Base-by-base conservation (phyloP, 1,140 invertebrate genomes). In the Drosophila lacteicornis region DNA sequence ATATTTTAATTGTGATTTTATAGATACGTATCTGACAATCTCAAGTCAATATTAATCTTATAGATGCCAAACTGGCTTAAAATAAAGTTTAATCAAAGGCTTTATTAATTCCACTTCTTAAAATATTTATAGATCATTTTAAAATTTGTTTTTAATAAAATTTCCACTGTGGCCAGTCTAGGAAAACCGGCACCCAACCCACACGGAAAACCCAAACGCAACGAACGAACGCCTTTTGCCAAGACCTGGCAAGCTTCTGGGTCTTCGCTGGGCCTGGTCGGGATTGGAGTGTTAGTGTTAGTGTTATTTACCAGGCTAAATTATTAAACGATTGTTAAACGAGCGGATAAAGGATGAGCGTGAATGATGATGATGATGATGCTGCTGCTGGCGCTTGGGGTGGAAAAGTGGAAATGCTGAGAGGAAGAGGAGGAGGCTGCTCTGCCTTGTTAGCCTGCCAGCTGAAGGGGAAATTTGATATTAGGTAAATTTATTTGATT, bases 301-400 rank as follows among this genome's bases (percentile, higher is more conserved):
- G 85, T 90, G 85, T 90, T 90, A 90, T 90, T 90, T 91, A 90
- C 85, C 85, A 85, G 85, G 81, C 85, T 85, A 90, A 90, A 90
- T 90, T 90, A 90, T 90, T 90, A 90, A 90, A 90, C 86, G 85
- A 90, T 90, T 90, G 85, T 90, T 90, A 90, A 90, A 90, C 85
- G 85, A 90, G 85, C 85, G 85, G 85, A 90, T 90, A 90, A 90
- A 90, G 85, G 85, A 88, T 88, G 84, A 90, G 84, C 84, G 84
- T 87, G 84, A 87, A 87, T 87, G 84, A 87, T 87, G 83, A 87
- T 87, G 76, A 77, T 79, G 76, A 77, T 78, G 75, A 13, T 61
- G 75, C 55, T 51, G 81, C 65, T 60, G 66, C 53, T 47, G 77
- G 66, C 33, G 53, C 53, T 56, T 46, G 38, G 38, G 68, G 55